These are phyloP conservation scores for Thrips palmi DNA, from an alignment of 1,140 invertebrate species.

Conservation along the genomic window DNA sequence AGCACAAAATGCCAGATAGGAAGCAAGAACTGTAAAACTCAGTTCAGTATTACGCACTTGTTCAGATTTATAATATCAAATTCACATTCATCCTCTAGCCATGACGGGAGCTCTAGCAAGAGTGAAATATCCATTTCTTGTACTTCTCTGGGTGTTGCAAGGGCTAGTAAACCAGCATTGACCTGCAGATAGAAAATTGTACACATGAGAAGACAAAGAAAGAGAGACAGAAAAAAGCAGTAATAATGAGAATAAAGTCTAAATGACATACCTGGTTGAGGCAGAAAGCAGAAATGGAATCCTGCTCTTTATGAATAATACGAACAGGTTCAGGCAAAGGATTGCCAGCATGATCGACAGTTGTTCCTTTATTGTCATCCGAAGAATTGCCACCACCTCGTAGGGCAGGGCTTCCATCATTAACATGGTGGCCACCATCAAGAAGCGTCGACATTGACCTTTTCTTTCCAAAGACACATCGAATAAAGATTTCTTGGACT, in stretches of 20 bases:
- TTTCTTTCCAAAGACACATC: conserved; percentile 78
- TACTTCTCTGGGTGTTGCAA: conserved; percentile 89
- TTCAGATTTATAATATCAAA: conserved; percentile 78
- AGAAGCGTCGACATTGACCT: conserved; percentile 24
- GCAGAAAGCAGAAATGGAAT: conserved; percentile 94
- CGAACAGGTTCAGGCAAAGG: conserved; percentile 61
- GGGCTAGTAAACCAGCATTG: conserved; percentile 61
- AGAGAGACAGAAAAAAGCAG: too few relatives aligned
- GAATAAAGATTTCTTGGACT: conserved; percentile 89
- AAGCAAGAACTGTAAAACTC: background rate
- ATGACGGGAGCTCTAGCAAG: conserved; percentile 70
- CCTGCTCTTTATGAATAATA: conserved; percentile 97
- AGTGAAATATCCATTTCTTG: conserved; percentile 94
- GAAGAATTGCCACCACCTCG: conserved; percentile 12
- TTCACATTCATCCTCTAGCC: conserved; percentile 91
- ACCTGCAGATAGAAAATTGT: conserved; percentile 30
- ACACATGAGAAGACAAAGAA: background rate
- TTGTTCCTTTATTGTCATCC: conserved; percentile 15
- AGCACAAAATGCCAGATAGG: background rate
- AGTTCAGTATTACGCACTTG: conserved; percentile 34
- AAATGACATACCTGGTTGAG: conserved; percentile 56
- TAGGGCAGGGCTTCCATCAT: background rate
- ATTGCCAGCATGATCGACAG: conserved; percentile 27
- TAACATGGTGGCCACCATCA: conserved; percentile 18
- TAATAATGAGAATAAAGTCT: too few relatives aligned